phyloP scores from a whole-genome alignment of 2,888 invertebrate species.

The Tenthredo mesomela region DNA sequence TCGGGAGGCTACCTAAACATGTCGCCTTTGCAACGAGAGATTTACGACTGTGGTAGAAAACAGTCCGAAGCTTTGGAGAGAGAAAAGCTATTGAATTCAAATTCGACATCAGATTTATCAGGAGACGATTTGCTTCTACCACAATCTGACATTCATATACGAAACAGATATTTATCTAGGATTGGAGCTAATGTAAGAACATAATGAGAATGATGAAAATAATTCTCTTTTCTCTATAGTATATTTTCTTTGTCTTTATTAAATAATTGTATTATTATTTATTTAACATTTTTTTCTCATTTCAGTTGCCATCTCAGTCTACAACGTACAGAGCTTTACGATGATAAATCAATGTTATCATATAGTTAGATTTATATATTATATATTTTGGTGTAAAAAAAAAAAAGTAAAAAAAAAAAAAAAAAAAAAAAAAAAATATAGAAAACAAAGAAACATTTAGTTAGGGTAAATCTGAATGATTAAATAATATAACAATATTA shows the following conservation, averaged over 20 bases:
- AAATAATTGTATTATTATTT: background rate
- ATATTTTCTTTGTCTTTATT: background rate
- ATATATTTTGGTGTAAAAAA: slow-evolving; percentile 32
- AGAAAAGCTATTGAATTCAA: slow-evolving; percentile 79
- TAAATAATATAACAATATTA: background rate
- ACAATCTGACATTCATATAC: slow-evolving; percentile 81
- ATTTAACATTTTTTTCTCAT: no score
- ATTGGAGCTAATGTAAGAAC: slow-evolving; percentile 81
- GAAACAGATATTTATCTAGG: slow-evolving; percentile 82
- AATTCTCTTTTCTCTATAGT: no score
- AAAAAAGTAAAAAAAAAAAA: background rate
- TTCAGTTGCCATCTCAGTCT: slow-evolving; percentile 66
- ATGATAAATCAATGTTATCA: slow-evolving; percentile 59
- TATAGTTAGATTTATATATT: slow-evolving; percentile 11
- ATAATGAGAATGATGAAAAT: background rate
- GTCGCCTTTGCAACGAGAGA: slow-evolving; percentile 79
- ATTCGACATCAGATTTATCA: slow-evolving; percentile 78
- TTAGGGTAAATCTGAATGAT: slow-evolving; percentile 7
- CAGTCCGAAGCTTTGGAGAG: slow-evolving; percentile 79
- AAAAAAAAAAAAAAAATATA: background rate
- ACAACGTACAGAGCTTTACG: slow-evolving; percentile 68
- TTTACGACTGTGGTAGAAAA: slow-evolving; percentile 68
- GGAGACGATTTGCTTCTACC: slow-evolving; percentile 79
- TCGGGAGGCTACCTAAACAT: slow-evolving; percentile 87
- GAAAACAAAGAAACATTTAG: background rate